Evolutionary conservation across 2,113 vertebrate genomes (phyloP).

Genomic region (Chunga burmeisteri): DNA sequence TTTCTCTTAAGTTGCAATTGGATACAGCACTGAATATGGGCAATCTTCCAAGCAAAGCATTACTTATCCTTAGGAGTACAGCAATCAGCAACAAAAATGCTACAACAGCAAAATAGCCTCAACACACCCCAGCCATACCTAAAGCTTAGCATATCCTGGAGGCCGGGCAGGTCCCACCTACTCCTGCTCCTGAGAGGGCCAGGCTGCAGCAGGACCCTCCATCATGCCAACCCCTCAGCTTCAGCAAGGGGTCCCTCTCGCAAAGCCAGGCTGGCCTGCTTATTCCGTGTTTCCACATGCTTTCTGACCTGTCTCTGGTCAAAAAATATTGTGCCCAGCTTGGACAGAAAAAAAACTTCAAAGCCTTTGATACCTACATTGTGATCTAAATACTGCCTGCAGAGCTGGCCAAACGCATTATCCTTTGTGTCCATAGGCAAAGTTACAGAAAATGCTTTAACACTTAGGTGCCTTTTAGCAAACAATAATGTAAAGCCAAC

Average conservation of each 20-base stretch:
- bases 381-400: not conserved
- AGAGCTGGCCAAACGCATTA: not conserved
- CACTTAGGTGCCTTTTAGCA: not conserved
- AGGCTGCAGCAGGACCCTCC: not conserved
- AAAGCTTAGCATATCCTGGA: not conserved
- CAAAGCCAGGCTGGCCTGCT: not conserved
- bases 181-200: accelerated
- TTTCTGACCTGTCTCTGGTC: not conserved
- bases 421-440: not conserved
- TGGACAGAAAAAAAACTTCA: not conserved
- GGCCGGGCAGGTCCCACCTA: not conserved
- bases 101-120: not conserved
- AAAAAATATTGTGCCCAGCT: not conserved
- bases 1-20: not conserved
- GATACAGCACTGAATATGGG: not conserved
- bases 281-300: not conserved
- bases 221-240: not conserved
- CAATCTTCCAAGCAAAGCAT: not conserved
- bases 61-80: not conserved
- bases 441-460: not conserved
- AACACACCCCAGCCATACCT: not conserved
- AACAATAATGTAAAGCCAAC: not conserved
- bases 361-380: not conserved
- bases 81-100: not conserved
- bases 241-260: not conserved